Base-by-base conservation (phyloP, 1,140 invertebrate species). In the Heliconius nattereri region DNA sequence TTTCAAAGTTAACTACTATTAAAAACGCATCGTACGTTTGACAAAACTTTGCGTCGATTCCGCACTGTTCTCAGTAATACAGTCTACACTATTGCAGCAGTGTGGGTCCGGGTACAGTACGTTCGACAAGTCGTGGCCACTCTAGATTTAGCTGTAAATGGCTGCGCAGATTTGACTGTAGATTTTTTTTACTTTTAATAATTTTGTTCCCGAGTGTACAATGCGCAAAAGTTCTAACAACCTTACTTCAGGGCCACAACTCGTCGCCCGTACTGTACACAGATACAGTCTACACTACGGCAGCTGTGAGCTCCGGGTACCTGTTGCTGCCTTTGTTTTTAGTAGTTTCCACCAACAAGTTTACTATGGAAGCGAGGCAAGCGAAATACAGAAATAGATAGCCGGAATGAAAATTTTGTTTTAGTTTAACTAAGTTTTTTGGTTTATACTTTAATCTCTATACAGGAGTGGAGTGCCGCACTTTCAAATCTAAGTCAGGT, bases 281-380 rank as follows among this genome's bases (percentile, higher is more conserved):
- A 52, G 49, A 20, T 52, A 52, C 49, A 52, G 49, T 52, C 57
- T 26, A 19, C 73, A 52, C 49, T 35, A 29, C 76, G 40, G 37
- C 75, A 26, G 49, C 49, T 52, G 49, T 52, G 49, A 60, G 79
- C 73, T 66, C 54, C 11, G 81, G 72, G 77, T 85, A 91, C 91
- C 91, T 91, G 91, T 91, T 92, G 91, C 91, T 80, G 86, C 86
- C 84, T 89, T 92, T 92, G 91, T 92, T 92, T 92, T 92, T 71
- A 82, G 85, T 87, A 88, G 89, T 87, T 87, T 89, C 81, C 70
- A 80, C 78, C 80, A 83, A 85, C 83, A 81, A 85, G 82, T 85
- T 87, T 87, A 85, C 84, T 87, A 78, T 78, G 71, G 85, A 71
- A 79, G 78, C 75, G 40, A 29, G 32, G 54, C 54, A 57, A 57